These are phyloP conservation scores for Anorthoa munda DNA, from an alignment of 2,888 invertebrate genomes.

Conservation along the genomic window DNA sequence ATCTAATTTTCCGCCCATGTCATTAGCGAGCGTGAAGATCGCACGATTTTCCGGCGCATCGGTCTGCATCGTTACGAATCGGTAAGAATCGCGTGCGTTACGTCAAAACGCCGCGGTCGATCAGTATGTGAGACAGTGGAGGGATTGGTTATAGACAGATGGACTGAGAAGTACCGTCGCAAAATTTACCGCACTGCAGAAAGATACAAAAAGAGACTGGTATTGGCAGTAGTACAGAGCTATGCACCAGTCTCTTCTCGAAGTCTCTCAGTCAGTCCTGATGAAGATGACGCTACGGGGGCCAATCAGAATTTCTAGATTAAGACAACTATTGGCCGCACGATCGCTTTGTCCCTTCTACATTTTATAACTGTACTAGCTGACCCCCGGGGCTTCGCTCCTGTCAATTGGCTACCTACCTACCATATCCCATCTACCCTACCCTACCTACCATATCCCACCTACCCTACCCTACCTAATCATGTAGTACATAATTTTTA, in stretches of 20 bases:
- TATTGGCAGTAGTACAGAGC: no score
- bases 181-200: no score
- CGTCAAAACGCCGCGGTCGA: constrained; percentile 53
- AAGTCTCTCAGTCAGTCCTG: no score
- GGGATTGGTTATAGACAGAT: background rate
- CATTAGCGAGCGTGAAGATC: constrained; percentile 71
- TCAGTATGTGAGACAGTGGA: constrained; percentile 47
- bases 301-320: background rate
- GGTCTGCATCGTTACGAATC: constrained; percentile 52
- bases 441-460: no score
- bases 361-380: background rate
- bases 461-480: no score
- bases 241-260: no score
- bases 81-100: constrained; percentile 46
- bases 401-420: no score
- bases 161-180: background rate
- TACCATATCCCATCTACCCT: no score
- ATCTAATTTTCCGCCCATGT: constrained; percentile 61
- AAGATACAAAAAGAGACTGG: no score
- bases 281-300: background rate
- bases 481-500: no score
- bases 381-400: no score
- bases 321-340: background rate
- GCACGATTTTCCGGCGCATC: constrained; percentile 66
- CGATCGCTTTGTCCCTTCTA: background rate